phyloP scores from a whole-genome alignment of 2,888 invertebrate genomes.

The Erpobdella octoculata region DNA sequence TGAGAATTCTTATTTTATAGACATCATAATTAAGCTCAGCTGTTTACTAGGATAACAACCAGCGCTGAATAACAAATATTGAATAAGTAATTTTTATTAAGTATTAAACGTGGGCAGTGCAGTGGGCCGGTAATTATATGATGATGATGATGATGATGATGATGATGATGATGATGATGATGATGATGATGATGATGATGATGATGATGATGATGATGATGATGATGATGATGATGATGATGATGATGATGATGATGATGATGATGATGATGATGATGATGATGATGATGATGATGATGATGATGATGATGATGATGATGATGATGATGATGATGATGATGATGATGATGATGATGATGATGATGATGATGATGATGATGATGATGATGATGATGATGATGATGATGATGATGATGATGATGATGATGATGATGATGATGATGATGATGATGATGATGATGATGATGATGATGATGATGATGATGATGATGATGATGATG shows the following conservation, averaged over 20 bases:
- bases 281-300: not conserved
- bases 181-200: not conserved
- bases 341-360: not conserved
- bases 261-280: not conserved
- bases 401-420: not conserved
- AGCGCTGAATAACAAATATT: too few species aligned
- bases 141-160: conserved; percentile 11
- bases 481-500: not conserved
- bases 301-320: not conserved
- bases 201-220: not conserved
- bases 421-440: not conserved
- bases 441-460: not conserved
- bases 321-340: not conserved
- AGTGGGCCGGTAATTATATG: not conserved
- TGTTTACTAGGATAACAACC: too few species aligned
- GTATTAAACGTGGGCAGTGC: not conserved
- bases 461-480: not conserved
- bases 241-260: not conserved
- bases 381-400: not conserved
- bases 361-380: not conserved
- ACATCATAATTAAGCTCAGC: too few species aligned
- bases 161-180: not conserved
- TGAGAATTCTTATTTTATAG: too few species aligned
- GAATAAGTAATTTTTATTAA: too few species aligned
- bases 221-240: not conserved